Percentiles rank a stretch among this genome's conserved stretches.
phyloP scores from a whole-genome alignment of 2,797 vertebrate genomes.

The Siniperca obscura region DNA sequence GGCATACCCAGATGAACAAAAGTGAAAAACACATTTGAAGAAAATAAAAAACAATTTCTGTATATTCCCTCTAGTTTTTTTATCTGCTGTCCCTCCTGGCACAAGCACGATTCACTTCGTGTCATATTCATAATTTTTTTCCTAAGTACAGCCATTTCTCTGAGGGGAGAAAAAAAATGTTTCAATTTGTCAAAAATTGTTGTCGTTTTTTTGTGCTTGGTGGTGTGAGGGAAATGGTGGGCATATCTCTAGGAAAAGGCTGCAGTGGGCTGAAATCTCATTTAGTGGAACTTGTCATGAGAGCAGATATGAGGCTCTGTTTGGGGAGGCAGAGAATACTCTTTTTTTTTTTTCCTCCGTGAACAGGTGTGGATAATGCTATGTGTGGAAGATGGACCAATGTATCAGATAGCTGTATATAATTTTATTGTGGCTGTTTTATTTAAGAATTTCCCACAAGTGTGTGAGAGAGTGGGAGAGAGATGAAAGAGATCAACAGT shows the following conservation, averaged over 20 bases:
- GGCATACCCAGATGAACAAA: slow-evolving; percentile 78
- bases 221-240: slow-evolving; percentile 63
- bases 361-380: slow-evolving; percentile 66
- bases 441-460: slow-evolving; percentile 53
- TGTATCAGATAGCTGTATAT: slow-evolving; percentile 53
- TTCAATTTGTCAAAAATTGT: slow-evolving; percentile 79
- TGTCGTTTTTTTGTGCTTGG: slow-evolving; percentile 56
- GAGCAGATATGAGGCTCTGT: slow-evolving; percentile 71
- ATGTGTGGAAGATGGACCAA: slow-evolving; percentile 45
- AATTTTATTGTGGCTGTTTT: slow-evolving; percentile 55
- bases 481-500: slow-evolving; percentile 31
- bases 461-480: slow-evolving; percentile 13
- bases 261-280: slow-evolving; percentile 76
- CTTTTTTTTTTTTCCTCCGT: slow-evolving; percentile 29
- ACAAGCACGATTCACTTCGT: slow-evolving; percentile 72
- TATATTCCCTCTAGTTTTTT: slow-evolving; percentile 66
- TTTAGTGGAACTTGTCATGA: slow-evolving; percentile 77
- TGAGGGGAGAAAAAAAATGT: slow-evolving; percentile 65
- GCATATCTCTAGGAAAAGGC: slow-evolving; percentile 69
- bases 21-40: slow-evolving; percentile 78
- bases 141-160: slow-evolving; percentile 77
- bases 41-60: slow-evolving; percentile 75
- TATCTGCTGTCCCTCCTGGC: slow-evolving; percentile 76
- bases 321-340: slow-evolving; percentile 57
- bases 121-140: slow-evolving; percentile 77